Percentiles rank a stretch among this genome's conserved stretches.
Conservation (phyloP, 2,888 invertebrate genomes). For the Seira musarum region DNA sequence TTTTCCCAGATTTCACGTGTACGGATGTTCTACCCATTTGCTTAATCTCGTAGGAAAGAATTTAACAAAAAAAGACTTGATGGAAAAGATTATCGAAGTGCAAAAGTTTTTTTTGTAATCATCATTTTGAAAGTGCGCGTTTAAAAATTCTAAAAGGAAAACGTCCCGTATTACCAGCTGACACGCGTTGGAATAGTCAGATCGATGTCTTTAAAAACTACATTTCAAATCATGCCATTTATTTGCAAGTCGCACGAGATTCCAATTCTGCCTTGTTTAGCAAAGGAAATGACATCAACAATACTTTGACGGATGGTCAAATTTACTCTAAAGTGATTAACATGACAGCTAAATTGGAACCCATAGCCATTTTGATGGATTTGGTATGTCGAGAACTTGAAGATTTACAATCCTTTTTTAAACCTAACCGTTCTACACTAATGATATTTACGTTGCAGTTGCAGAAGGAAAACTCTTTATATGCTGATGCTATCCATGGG, state of each 20-base stretch:
- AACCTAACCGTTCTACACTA: too few species aligned
- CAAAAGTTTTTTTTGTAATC: slow-evolving; percentile 44
- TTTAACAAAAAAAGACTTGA: slow-evolving; percentile 12
- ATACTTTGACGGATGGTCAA: not conserved
- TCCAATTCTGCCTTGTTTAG: not conserved
- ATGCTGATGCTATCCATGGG: too few species aligned
- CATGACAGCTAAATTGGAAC: not conserved
- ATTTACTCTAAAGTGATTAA: not conserved
- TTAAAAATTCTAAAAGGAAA: slow-evolving; percentile 14
- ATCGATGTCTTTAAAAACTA: slow-evolving; percentile 24
- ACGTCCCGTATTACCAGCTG: slow-evolving; percentile 25
- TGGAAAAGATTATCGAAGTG: slow-evolving; percentile 15
- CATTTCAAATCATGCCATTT: slow-evolving; percentile 26
- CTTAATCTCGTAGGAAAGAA: slow-evolving; percentile 44
- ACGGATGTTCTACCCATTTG: slow-evolving; percentile 46
- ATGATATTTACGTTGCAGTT: too few species aligned
- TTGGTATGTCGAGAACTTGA: not conserved
- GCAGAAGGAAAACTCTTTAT: too few species aligned
- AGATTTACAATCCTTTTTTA: too few species aligned
- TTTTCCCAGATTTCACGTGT: not conserved
- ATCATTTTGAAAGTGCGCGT: slow-evolving; percentile 26
- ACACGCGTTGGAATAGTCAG: slow-evolving; percentile 35
- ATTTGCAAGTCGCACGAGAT: slow-evolving; percentile 25
- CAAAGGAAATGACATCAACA: not conserved
- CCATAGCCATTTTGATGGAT: not conserved